Evolutionary conservation across 1,140 invertebrate genomes (phyloP).

Genomic region (Ruditapes philippinarum): DNA sequence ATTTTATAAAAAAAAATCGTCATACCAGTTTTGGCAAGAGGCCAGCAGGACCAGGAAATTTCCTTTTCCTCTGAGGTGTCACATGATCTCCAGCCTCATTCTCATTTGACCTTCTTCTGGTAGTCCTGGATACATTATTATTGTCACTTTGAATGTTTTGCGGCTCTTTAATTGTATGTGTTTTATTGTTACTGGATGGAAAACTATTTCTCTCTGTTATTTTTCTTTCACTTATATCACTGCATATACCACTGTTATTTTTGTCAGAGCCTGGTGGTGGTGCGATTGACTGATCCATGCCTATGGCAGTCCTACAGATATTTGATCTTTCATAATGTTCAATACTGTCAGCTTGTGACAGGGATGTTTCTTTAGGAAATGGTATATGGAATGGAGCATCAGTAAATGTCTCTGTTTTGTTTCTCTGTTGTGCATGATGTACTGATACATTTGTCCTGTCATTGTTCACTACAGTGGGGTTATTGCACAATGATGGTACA

Average conservation of each 20-base stretch:
- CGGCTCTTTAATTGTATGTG: background rate
- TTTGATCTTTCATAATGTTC: no score
- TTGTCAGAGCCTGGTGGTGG: background rate
- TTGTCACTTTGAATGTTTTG: background rate
- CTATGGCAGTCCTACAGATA: background rate
- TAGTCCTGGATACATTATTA: background rate
- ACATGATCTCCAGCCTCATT: conserved; percentile 15
- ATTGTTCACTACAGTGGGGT: no score
- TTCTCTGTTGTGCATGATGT: background rate
- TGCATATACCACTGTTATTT: background rate
- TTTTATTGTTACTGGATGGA: background rate
- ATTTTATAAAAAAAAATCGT: no score
- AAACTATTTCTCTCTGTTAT: background rate
- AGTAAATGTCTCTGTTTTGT: background rate
- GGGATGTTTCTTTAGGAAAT: background rate
- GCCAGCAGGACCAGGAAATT: conserved; percentile 78
- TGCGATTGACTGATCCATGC: background rate
- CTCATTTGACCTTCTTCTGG: background rate
- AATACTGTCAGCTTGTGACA: background rate
- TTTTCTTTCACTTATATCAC: background rate
- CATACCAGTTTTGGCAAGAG: conserved; percentile 73
- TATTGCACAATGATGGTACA: no score
- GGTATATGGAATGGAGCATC: background rate
- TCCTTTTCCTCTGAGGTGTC: conserved; percentile 69
- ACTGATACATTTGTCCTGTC: no score